Evolutionary conservation across 1,140 invertebrate species (phyloP), one percentile per base, ranked within the genome.

Genomic region (Nasonia giraulti): DNA sequence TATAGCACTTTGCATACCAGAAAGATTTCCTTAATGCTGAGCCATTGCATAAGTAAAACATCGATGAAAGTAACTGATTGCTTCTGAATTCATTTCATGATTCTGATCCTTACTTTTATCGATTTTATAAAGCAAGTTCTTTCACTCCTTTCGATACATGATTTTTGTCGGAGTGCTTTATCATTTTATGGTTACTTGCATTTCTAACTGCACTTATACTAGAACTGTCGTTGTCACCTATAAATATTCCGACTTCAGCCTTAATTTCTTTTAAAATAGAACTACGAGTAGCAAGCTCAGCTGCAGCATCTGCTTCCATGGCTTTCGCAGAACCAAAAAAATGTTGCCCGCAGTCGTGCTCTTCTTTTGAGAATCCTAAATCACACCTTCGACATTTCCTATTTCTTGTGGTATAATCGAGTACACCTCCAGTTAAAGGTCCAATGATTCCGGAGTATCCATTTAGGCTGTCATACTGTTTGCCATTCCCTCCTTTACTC

Each of bases 361-460:
- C 62, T 23, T 80, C 69, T 27, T 85, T 85, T 1, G 66, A n/a
- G 62, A 55, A 68, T 73, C 68, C 69, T 33, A 8, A 7, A 74
- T 80, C 83, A 23, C 83, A 85, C 37, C 68, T 23, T 27, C 73
- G 33, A 55, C 84, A 85, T 85, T 81, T 85, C 20, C 80, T 20
- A 20, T 81, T 74, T 47, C 80, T 27, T 27, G 23, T 27, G 23
- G 23, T 27, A 27, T 27, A 27, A 27, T 27, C 23, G 23, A 27
- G 23, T 0, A 27, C 23, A 27, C 23, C 23, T 27, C 23, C 23
- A 27, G 23, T 27, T 27, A 27, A 27, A 27, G 23, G 23, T 27
- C 23, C 23, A 27, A 27, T 27, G 23, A 27, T 27, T 27, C 23
- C 23, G 23, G 23, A 27, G 23, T 27, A 27, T 27, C 23, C 23